Conservation (phyloP, 2,797 vertebrate species). For the Mustela erminea region DNA sequence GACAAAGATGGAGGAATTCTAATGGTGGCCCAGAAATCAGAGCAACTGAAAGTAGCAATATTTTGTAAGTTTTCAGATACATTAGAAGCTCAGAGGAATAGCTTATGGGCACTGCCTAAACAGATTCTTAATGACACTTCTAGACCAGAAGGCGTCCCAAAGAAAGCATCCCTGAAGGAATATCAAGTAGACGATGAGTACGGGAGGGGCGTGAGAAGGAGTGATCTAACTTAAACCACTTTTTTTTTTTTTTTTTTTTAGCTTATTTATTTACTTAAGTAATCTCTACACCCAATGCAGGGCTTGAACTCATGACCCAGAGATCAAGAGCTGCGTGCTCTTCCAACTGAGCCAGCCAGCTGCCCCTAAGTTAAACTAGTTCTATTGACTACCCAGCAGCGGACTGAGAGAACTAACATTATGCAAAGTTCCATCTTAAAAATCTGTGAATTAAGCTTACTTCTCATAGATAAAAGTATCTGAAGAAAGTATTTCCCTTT, state of each 20-base stretch:
- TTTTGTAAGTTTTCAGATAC: not conserved
- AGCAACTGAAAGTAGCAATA: not conserved
- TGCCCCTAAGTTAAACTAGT: not conserved
- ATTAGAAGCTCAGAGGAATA: not conserved
- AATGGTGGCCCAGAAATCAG: not conserved
- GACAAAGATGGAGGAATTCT: not conserved
- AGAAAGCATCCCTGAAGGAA: not conserved
- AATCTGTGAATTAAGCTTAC: not conserved
- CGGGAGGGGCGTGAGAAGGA: not conserved
- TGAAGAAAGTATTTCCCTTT: not conserved
- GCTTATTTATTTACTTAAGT: not conserved
- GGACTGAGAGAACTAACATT: not conserved
- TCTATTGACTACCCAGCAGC: not conserved
- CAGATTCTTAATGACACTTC: not conserved
- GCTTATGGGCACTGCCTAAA: not conserved
- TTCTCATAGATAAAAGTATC: not conserved
- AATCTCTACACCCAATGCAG: not conserved
- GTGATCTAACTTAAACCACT: not conserved
- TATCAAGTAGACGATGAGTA: not conserved
- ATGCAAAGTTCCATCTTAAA: not conserved
- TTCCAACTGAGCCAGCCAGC: not conserved
- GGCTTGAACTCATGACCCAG: not conserved
- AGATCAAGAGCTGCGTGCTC: not conserved
- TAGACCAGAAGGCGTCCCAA: not conserved
- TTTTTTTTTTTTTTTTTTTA: fast-evolving